Base-by-base conservation (phyloP, 2,113 vertebrate species). In the Chlorodrepanis virens region DNA sequence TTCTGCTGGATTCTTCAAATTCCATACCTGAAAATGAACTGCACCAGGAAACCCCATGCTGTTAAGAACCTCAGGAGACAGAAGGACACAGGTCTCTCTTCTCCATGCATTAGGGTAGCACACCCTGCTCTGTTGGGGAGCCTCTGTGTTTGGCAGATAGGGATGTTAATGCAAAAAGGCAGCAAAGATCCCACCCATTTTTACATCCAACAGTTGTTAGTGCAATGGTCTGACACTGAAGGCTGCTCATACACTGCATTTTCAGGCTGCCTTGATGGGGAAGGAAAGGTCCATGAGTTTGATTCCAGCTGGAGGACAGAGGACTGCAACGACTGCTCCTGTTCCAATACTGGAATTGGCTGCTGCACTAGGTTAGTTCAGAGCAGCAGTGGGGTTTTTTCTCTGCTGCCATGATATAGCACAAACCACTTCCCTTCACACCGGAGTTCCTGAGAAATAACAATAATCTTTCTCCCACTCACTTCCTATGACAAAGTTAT, bases 341-440 rank as follows among this genome's bases (percentile, higher is more conserved):
- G 93, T 52, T 14, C 1, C 28, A 29, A 0, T 5, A 0, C 0
- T 0, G 86, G 79, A 70, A 93, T 93, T 6, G 0, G 0, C 0
- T 96, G 94, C 80, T 97, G 95, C 29, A 4, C 45, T 12, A 25
- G 6, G 93, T 93, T 28, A 95, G 94, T 60, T 78, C 39, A 70
- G 54, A 75, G 57, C 22, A 61, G 35, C n/a, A 57, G 25, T 20
- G 15, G 14, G 9, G 17, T 5, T 31, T 79, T 80, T 39, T 12
- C 44, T 76, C 44, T 14, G 14, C 84, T 84, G 35, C 42, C 11
- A 2, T 14, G 16, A 35, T 10, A 29, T 4, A 61, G 33, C 16
- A 67, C 28, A 64, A 78, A 81, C 7, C 16, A 54, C 23, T 63
- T 75, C 7, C 12, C 20, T 77, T 70, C 31, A 65, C 16, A 13